Evolutionary conservation across 92 coral and sea anemone genomes (phyloP).

Genomic region (Muricea muricata): DNA sequence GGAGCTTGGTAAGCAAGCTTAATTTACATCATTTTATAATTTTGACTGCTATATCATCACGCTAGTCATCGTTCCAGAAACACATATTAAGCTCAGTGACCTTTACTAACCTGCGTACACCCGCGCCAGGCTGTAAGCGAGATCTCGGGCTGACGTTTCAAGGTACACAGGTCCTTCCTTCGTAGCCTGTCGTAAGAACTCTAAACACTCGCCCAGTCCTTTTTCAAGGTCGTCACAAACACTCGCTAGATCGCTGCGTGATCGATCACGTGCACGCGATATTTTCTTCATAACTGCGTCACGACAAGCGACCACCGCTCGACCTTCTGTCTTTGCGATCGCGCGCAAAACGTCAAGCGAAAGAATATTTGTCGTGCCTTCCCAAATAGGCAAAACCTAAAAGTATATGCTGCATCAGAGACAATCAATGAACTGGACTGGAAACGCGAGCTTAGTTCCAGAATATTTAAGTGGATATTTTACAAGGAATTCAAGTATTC

Average conservation of each 20-base stretch:
- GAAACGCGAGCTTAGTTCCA: not conserved
- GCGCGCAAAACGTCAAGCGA: constrained; percentile 84
- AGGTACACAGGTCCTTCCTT: constrained; percentile 57
- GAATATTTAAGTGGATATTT: too few species aligned
- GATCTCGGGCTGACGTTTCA: constrained; percentile 82
- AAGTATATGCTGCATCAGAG: not conserved
- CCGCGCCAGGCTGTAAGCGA: constrained; percentile 86
- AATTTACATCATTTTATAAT: too few species aligned
- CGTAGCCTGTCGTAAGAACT: constrained; percentile 43
- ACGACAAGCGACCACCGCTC: constrained; percentile 64
- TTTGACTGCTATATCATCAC: too few species aligned
- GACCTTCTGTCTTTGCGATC: constrained; percentile 72
- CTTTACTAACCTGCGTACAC: constrained; percentile 76
- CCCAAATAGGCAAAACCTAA: constrained; percentile 90
- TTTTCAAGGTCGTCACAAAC: constrained; percentile 49
- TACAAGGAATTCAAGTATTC: too few species aligned
- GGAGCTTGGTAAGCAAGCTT: too few species aligned
- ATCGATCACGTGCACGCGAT: constrained; percentile 52
- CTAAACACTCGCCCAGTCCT: constrained; percentile 55
- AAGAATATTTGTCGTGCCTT: constrained; percentile 92
- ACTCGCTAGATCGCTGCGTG: constrained; percentile 46
- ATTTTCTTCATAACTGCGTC: constrained; percentile 63
- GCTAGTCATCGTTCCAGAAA: too few species aligned
- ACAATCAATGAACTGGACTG: not conserved
- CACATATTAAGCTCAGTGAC: too few species aligned